Percentiles rank a stretch among this genome's conserved stretches.
Conservation (phyloP, 2,888 invertebrate species). For the Rhamphomyia laevipes region DNA sequence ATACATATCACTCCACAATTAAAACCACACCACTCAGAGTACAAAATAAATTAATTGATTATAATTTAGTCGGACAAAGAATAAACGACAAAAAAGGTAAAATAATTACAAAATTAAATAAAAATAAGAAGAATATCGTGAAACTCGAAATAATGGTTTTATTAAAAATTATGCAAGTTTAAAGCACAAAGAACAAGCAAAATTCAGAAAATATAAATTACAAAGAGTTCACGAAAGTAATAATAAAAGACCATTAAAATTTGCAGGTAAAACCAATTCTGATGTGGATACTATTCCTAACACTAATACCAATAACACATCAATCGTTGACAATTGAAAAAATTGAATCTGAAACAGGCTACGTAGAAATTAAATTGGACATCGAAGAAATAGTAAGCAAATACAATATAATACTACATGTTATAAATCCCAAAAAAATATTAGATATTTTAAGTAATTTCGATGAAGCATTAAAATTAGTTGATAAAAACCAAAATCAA, state of each 20-base stretch:
- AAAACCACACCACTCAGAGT: background rate
- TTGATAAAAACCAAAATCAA: too few species aligned
- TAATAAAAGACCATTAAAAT: constrained; percentile 4
- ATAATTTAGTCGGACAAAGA: background rate
- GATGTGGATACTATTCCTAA: background rate
- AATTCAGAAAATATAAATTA: constrained; percentile 7
- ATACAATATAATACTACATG: background rate
- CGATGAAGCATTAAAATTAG: background rate
- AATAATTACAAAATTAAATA: background rate
- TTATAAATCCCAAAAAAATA: too few species aligned
- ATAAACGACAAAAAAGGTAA: background rate
- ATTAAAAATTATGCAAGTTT: constrained; percentile 2
- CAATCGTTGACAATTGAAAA: background rate
- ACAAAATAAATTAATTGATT: background rate
- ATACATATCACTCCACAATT: background rate
- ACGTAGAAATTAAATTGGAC: background rate
- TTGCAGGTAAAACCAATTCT: background rate
- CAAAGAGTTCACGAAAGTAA: constrained; percentile 6
- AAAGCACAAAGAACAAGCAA: constrained; percentile 3
- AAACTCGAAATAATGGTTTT: background rate
- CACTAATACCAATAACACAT: background rate
- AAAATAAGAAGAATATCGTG: background rate
- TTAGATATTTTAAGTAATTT: too few species aligned
- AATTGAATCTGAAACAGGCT: constrained; percentile 1
- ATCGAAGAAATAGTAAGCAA: background rate